Evolutionary conservation across 1,140 invertebrate genomes (phyloP).

Genomic region (Drosophila trapezifrons): DNA sequence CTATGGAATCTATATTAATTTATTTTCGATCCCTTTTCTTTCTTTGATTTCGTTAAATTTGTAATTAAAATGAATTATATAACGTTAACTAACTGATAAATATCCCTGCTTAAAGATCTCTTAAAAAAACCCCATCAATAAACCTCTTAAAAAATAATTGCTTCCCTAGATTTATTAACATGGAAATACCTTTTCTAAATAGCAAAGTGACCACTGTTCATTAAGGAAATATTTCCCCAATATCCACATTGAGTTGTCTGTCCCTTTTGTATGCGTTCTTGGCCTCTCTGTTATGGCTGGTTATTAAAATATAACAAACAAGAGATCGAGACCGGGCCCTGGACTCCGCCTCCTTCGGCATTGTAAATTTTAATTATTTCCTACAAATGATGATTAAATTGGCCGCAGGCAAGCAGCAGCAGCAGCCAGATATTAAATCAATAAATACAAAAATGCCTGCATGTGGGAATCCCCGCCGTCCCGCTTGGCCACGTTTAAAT

Average conservation of each 20-base stretch:
- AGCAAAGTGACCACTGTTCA: neutral
- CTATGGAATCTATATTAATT: neutral
- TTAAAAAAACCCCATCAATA: no score
- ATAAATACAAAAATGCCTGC: constrained; percentile 53
- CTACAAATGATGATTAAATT: constrained; percentile 81
- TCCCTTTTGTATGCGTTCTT: neutral
- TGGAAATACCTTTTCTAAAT: neutral
- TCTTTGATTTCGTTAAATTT: no score
- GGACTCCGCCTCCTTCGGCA: constrained; percentile 37
- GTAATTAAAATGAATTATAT: no score
- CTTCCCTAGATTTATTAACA: neutral
- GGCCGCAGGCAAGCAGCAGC: constrained; percentile 60
- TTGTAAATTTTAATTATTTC: constrained; percentile 81
- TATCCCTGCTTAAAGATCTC: no score
- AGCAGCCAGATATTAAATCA: constrained; percentile 74
- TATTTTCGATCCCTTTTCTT: no score
- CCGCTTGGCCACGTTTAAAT: constrained; percentile 60
- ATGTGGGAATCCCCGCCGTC: constrained; percentile 20
- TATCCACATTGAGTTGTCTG: constrained; percentile 55
- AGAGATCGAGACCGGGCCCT: constrained; percentile 17
- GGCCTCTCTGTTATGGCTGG: constrained; percentile 43
- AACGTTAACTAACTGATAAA: no score
- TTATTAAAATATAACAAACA: constrained; percentile 67
- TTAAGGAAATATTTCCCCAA: constrained; percentile 9
- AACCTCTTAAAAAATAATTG: no score